Evolutionary conservation across 2,888 invertebrate species (phyloP), one percentile per base, ranked within the genome.

Genomic region (Helicoverpa assulta): DNA sequence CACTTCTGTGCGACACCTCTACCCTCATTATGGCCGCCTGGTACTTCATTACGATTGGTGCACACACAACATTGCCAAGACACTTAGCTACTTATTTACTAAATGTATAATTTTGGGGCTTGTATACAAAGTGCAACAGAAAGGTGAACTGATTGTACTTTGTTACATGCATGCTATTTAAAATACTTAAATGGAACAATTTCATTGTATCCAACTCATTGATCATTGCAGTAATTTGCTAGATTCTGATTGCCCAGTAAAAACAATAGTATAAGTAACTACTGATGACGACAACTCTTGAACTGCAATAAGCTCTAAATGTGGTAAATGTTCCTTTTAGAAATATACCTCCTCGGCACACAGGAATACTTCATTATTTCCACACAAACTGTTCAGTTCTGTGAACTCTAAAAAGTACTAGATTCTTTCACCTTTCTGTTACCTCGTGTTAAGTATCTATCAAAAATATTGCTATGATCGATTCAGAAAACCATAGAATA

Each of bases 51-150:
- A 57, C 19, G 1, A 52, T 67, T 61, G 37, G 69, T 75, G 80
- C 58, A 80, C 52, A 55, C 62, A 68, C 61, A 62, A 58, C 54
- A 68, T 80, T 58, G 80, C 76, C 69, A 47, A 62, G 51, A 61
- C 33, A 21, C 29, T 26, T 26, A 63, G 16, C 40, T 54, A 63
- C 26, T 33, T 33, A 26, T 26, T 26, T 26, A 26, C 52, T 59
- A 50, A 57, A 73, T 26, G 19, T 53, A 40, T 51, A 7, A 29
- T 12, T 0, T 64, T 70, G 53, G 47, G 73, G 73, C n/a, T 29
- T 6, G 2, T 18, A 10, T 19, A 37, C 29, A 19, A 12, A 29
- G 14, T 18, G 7, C 18, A 16, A 21, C 19, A 70, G 18, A 71
- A 71, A 33, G 47, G 14, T 70, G 33, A 29, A 8, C 14, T 19